Evolutionary conservation across 2,888 invertebrate genomes (phyloP), one percentile per base, ranked within the genome.

Genomic region (Abscondita cerata): DNA sequence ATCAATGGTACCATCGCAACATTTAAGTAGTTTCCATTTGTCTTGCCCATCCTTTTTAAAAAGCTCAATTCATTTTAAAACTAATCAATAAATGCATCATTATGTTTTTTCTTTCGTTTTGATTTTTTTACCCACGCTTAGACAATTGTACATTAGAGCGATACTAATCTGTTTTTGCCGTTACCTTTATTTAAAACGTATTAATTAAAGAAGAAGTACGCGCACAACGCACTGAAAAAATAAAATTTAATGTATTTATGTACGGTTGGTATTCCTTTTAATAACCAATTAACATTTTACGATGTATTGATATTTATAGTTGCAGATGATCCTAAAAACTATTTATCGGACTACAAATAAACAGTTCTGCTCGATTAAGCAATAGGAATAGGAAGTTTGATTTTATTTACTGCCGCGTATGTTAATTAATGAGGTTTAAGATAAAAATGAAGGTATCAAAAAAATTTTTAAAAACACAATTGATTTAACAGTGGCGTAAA

Each of bases 21-120:
- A 68, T 67, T 73, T 76, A 75, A 74, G 74, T 75, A 75, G 73
- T 68, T 72, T 73, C 73, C 74, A 73, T 74, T 73, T 75, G 75
- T 73, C 70, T 69, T 65, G 69, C 61, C 68, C 64, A 64, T 67
- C 69, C 65, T 69, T n/a, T n/a, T 61, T 60, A 68, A 68, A 71
- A 73, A 65, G 68, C 65, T 65, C 66, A 65, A 55, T 72, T 69
- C 70, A 67, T 72, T 70, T 68, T 62, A 68, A 65, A 64, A 64
- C 68, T 73, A 70, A 75, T 75, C 75, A 74, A 75, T 76, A 75
- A 74, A 73, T 71, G 73, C 53, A 61, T 52, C 64, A 57, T 64
- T 58, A 67, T 68, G 66, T 67, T 67, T 67, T 69, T 52, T 62
- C 59, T 64, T 58, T 68, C 67, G 66, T 67, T 67, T 67, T 69